Evolutionary conservation across 2,113 vertebrate genomes (phyloP).

Genomic region (Oreochromis aureus): DNA sequence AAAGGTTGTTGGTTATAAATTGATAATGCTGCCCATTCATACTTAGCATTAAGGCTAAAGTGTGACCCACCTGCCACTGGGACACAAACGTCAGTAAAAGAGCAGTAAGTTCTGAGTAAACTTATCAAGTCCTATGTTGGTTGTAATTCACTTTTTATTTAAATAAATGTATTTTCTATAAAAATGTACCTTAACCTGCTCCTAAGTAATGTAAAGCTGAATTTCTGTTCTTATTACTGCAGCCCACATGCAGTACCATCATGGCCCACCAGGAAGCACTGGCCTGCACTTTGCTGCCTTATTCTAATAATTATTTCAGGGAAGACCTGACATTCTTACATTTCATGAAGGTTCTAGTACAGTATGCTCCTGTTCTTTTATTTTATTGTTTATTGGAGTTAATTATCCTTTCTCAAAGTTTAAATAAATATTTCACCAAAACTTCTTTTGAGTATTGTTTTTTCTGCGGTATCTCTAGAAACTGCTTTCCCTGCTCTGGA

Average conservation of each 20-base stretch:
- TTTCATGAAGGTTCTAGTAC: neutral
- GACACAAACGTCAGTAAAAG: neutral
- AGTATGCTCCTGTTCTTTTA: neutral
- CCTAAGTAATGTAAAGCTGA: neutral
- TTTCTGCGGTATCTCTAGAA: accelerated
- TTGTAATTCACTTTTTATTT: neutral
- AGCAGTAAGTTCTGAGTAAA: neutral
- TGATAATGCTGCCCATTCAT: neutral
- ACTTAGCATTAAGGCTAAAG: neutral
- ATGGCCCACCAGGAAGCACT: neutral
- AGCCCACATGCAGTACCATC: neutral
- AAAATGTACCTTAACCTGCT: neutral
- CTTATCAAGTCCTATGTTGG: neutral
- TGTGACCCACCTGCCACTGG: neutral
- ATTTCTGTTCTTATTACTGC: neutral
- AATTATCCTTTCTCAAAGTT: neutral
- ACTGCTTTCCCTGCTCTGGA: accelerated
- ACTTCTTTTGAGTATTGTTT: neutral
- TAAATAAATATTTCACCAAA: neutral
- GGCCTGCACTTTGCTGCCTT: neutral
- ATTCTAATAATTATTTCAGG: neutral
- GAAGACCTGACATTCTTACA: neutral
- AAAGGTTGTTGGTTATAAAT: neutral
- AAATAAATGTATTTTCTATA: neutral
- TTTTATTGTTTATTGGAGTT: neutral